These are phyloP conservation scores for Ophion costatus DNA, from an alignment of 2,888 invertebrate species.

Conservation along the genomic window DNA sequence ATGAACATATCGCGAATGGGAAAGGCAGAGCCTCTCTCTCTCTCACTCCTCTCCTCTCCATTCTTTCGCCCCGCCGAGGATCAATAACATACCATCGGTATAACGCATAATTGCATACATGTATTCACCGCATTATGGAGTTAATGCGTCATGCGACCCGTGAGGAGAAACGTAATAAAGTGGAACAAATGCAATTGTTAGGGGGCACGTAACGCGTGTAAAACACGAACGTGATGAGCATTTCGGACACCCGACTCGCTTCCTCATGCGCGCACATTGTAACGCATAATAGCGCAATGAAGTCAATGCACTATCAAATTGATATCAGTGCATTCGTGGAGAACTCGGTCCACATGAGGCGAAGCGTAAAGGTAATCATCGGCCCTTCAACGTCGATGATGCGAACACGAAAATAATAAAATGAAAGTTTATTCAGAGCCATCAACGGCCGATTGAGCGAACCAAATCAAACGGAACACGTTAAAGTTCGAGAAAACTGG, in stretches of 20 bases:
- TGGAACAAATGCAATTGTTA: slow-evolving; percentile 50
- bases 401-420: too few relatives aligned
- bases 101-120: slow-evolving; percentile 55
- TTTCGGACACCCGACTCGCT: slow-evolving; percentile 29
- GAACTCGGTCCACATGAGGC: not conserved
- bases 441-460: too few relatives aligned
- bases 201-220: slow-evolving; percentile 58
- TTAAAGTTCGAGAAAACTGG: not conserved
- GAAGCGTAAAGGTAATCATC: not conserved
- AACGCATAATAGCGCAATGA: slow-evolving; percentile 16
- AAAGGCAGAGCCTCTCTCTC: slow-evolving; percentile 13
- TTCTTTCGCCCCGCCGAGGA: slow-evolving; percentile 5
- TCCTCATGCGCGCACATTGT: slow-evolving; percentile 8
- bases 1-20: slow-evolving; percentile 40
- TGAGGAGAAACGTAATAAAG: slow-evolving; percentile 56
- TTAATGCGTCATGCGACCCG: slow-evolving; percentile 59
- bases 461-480: not conserved
- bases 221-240: slow-evolving; percentile 59
- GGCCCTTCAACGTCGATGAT: too few relatives aligned
- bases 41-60: not conserved
- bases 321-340: too few relatives aligned
- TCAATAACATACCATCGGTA: slow-evolving; percentile 56
- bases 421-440: too few relatives aligned
- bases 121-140: slow-evolving; percentile 52
- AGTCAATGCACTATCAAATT: not conserved